phyloP scores from a whole-genome alignment of 2,113 vertebrate species.

The Petroica traversi region DNA sequence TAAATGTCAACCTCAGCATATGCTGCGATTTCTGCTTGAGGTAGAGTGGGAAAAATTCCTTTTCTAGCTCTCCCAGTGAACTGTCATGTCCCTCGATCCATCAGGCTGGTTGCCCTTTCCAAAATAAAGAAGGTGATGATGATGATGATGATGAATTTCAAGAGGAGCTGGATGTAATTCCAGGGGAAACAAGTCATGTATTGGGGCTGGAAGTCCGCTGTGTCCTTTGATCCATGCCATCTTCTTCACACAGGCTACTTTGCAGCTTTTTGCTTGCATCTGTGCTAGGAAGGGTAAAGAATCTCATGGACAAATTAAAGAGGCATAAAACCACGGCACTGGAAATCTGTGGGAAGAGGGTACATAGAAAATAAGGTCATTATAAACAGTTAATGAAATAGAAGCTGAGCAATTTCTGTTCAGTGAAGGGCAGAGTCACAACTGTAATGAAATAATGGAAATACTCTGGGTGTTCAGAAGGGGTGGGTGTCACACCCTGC shows the following conservation, averaged over 20 bases:
- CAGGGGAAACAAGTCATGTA: neutral
- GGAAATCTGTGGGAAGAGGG: neutral
- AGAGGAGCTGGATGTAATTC: neutral
- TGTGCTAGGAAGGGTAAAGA: neutral
- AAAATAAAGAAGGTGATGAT: neutral
- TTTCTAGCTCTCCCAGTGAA: neutral
- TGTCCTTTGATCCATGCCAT: neutral
- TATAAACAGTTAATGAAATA: neutral
- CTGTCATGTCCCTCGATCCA: accelerated
- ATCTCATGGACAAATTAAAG: neutral
- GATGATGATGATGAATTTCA: neutral
- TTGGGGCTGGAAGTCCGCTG: neutral
- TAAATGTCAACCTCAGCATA: neutral
- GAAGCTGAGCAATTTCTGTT: neutral
- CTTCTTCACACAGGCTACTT: neutral
- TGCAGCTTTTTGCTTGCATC: accelerated
- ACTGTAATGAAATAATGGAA: neutral
- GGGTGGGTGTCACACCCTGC: neutral
- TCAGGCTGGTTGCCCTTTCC: neutral
- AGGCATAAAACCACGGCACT: neutral
- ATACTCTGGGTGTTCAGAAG: neutral
- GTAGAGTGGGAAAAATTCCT: neutral
- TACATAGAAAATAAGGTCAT: neutral
- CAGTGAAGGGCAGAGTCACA: neutral
- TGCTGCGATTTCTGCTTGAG: neutral